Evolutionary conservation across 1,140 invertebrate species (phyloP), one percentile per base, ranked within the genome.

Genomic region (Ladona fulva): DNA sequence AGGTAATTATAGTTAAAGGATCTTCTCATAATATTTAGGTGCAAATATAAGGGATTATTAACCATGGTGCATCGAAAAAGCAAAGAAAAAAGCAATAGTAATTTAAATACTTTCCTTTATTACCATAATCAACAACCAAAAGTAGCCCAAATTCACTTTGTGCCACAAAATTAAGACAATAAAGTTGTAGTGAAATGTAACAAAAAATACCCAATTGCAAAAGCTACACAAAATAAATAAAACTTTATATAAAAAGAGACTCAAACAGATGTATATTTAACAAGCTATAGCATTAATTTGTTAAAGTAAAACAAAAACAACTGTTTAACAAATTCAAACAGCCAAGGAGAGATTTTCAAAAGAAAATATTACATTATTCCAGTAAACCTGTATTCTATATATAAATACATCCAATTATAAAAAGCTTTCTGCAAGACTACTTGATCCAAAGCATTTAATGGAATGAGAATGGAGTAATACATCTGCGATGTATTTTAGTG

Each of bases 401-500:
- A 66, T 37, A 66, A 66, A 19, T 66, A 66, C 52, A 66, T 66
- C 14, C 14, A 66, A 66, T 66, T 19, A 16, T 16, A 66, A 19
- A 19, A 19, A 66, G 52, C 52, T 66, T 66, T 37, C 29, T 8
- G 29, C 3, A 19, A 22, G 12, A 66, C 52, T 66, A 66, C 52
- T 66, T 66, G 16, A 66, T 66, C 52, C 52, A 66, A 19, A 66
- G 52, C 14, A 19, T 66, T 16, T 66, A 66, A 66, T 66, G 52
- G 52, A 66, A 66, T 66, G 52, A 66, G 52, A 66, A 66, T 12
- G 52, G 52, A 66, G 52, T 66, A 66, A 66, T 66, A 66, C 52
- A 66, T 66, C 16, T 6, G 52, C 14, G n/a, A 66, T 66, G 52
- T 66, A 19, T 66, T 66, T 22, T 22, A 66, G 52, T 6, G n/a